Percentiles rank a stretch among this genome's conserved stretches.
Conservation (phyloP, 1,140 invertebrate species). For the Berghia stephanieae region DNA sequence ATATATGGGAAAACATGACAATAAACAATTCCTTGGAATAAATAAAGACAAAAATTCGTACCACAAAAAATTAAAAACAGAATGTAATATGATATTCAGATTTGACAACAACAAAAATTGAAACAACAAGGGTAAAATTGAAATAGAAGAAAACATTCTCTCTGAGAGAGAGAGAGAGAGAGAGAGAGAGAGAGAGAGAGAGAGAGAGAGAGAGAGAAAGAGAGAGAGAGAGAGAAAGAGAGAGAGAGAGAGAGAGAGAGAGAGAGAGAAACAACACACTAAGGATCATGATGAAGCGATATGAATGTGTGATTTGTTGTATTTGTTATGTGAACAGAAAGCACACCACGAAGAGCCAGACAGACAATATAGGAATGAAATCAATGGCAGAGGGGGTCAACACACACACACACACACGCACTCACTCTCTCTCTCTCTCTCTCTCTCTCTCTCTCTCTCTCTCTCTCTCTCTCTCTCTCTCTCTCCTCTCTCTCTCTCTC, state of each 20-base stretch:
- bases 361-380: too few relatives aligned
- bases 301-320: too few relatives aligned
- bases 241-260: neutral
- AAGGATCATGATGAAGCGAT: neutral
- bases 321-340: neutral
- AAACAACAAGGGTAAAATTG: slow-evolving; percentile 4
- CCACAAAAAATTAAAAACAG: too few relatives aligned
- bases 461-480: neutral
- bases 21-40: too few relatives aligned
- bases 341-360: too few relatives aligned
- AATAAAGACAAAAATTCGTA: too few relatives aligned
- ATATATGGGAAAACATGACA: too few relatives aligned
- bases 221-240: neutral
- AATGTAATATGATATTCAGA: too few relatives aligned
- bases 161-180: neutral
- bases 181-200: neutral
- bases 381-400: too few relatives aligned
- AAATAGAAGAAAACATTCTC: neutral
- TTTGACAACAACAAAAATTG: too few relatives aligned
- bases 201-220: neutral
- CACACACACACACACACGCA: too few relatives aligned
- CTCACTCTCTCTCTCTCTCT: too few relatives aligned
- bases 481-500: neutral
- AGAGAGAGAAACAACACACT: neutral
- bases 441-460: neutral